Evolutionary conservation across 30 jellyfish, hydroid and myxozoan genomes (phyloP), one percentile per base, ranked within the genome.

Genomic region (Catostylus mosaicus): DNA sequence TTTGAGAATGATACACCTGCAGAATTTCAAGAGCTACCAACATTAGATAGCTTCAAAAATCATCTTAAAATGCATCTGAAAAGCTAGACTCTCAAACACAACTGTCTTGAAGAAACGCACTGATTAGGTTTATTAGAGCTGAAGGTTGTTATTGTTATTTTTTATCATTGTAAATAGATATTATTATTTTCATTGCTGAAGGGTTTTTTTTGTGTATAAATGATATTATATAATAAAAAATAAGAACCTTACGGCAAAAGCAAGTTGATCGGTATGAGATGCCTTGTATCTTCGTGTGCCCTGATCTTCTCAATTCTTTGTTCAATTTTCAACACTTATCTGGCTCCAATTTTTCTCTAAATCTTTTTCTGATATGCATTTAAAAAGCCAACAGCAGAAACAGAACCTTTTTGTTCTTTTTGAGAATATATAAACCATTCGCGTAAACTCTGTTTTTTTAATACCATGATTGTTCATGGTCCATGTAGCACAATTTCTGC

Each of bases 231-330:
- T n/a, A n/a, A n/a, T n/a, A n/a, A n/a, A n/a, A n/a, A n/a, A n/a
- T n/a, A n/a, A n/a, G n/a, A n/a, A 67, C 80, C 80, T 31, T 67
- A 67, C 19, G 80, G 62, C 80, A 32, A 67, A 37, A 67, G 62
- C 26, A 67, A 32, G 80, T 33, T 80, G 90, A 80, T 80, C 83
- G 30, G n/a, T n/a, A n/a, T n/a, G n/a, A n/a, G n/a, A n/a, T n/a
- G 74, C 74, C 74, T 61, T 61, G 74, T 61, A 61, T 61, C 36
- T 61, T 61, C 40, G 36, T 61, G 74, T 61, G 74, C 74, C 74
- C 74, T 61, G 74, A 61, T 61, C 74, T 61, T 61, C 74, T 61
- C 74, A 14, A 61, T 61, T 61, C 74, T 38, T 61, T 61, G 20
- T 35, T 61, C 26, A 10, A 61, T 61, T 61, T 61, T 26, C 43